Conservation (phyloP, 1,140 invertebrate species). For the Asobara japonica region DNA sequence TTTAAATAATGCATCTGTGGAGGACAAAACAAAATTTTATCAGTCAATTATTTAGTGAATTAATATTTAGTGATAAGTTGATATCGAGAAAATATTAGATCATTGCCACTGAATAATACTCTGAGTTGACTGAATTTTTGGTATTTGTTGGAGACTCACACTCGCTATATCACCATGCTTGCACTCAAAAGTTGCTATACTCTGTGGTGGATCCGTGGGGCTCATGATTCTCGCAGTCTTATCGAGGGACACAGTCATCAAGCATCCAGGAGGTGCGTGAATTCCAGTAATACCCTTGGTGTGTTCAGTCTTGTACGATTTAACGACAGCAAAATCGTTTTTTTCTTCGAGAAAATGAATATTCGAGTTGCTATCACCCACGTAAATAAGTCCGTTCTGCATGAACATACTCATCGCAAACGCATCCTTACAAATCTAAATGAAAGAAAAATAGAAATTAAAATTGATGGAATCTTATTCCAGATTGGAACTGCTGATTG, state of each 20-base stretch:
- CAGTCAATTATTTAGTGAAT: conserved; percentile 15
- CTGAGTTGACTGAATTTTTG: too few species aligned
- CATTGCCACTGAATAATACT: too few species aligned
- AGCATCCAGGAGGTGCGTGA: conserved; percentile 46
- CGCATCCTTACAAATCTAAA: conserved; percentile 51
- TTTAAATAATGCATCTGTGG: conserved; percentile 57
- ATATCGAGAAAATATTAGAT: too few species aligned
- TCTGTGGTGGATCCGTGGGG: conserved; percentile 56
- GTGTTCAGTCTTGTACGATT: conserved; percentile 51
- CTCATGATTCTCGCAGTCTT: conserved; percentile 55
- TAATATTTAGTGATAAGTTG: too few species aligned
- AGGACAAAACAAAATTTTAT: conserved; percentile 28
- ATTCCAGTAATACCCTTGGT: conserved; percentile 55
- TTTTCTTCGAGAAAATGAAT: conserved; percentile 55
- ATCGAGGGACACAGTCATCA: conserved; percentile 59
- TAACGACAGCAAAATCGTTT: conserved; percentile 50
- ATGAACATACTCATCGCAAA: conserved; percentile 58
- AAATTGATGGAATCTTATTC: neutral
- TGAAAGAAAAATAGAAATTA: neutral
- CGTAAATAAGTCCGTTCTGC: conserved; percentile 47
- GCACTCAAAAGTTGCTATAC: conserved; percentile 45
- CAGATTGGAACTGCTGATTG: neutral
- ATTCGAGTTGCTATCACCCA: conserved; percentile 53
- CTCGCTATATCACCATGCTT: conserved; percentile 53
- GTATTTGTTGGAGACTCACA: conserved; percentile 39